Evolutionary conservation across 1,140 invertebrate species (phyloP).

Genomic region (Drosophila guanche): DNA sequence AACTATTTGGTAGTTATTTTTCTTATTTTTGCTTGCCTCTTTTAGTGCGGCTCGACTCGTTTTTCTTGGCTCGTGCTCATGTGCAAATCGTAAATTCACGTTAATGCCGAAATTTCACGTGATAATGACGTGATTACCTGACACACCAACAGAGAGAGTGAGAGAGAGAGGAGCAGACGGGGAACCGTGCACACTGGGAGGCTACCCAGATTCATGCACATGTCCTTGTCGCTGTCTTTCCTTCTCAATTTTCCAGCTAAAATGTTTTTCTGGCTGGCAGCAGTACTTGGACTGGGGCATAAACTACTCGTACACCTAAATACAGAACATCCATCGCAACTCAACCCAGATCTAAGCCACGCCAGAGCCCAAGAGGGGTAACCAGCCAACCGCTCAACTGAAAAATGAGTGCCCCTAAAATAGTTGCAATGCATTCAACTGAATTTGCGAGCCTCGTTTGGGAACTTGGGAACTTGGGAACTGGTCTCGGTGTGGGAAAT

Average conservation of each 20-base stretch:
- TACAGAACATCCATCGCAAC: conserved; percentile 26
- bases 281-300: conserved; percentile 29
- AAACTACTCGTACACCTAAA: conserved; percentile 48
- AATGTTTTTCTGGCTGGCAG: conserved; percentile 25
- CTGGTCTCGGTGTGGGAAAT: conserved; percentile 32
- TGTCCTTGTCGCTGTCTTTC: conserved; percentile 29
- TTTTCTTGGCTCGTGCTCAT: conserved; percentile 65
- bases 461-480: not conserved
- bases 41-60: conserved; percentile 6
- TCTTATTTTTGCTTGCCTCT: conserved; percentile 14
- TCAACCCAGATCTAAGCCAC: not conserved
- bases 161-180: conserved; percentile 15
- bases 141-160: conserved; percentile 37
- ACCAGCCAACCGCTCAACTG: conserved; percentile 29
- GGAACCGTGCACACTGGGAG: conserved; percentile 31
- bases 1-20: conserved; percentile 32
- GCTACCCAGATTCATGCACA: conserved; percentile 47
- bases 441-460: conserved; percentile 25
- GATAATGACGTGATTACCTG: conserved; percentile 83
- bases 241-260: conserved; percentile 13
- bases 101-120: conserved; percentile 83
- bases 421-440: conserved; percentile 54
- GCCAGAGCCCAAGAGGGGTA: not conserved
- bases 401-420: conserved; percentile 57
- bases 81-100: conserved; percentile 81